Percentiles rank a stretch among this genome's conserved stretches.
phyloP scores from a whole-genome alignment of 2,797 vertebrate species.

The Cossypha polioptera region DNA sequence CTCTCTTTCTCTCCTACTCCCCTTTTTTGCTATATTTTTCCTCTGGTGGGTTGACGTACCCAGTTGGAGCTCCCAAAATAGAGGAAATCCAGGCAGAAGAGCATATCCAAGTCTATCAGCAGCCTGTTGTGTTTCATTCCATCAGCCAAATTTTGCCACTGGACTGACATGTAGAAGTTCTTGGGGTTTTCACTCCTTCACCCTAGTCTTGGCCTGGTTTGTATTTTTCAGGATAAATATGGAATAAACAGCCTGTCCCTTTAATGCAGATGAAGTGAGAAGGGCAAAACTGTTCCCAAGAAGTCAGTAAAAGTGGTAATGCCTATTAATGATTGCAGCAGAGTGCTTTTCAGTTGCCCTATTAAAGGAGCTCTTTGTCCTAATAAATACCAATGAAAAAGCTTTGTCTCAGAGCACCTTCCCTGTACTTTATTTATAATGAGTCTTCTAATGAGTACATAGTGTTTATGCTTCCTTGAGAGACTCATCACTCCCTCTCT shows the following conservation, averaged over 20 bases:
- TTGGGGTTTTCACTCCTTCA: background rate
- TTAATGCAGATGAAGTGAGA: conserved; percentile 66
- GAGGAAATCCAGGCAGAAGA: conserved; percentile 35
- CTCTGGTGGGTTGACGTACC: conserved; percentile 19
- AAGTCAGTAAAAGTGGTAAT: conserved; percentile 75
- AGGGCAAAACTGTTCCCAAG: conserved; percentile 74
- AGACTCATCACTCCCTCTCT: conserved; percentile 77
- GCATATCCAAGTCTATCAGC: conserved; percentile 27
- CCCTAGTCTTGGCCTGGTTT: background rate
- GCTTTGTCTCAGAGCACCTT: conserved; percentile 78
- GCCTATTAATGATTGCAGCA: conserved; percentile 73
- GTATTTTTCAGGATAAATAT: conserved; percentile 19
- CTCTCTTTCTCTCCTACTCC: conserved; percentile 9
- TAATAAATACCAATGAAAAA: conserved; percentile 75
- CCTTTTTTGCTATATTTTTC: conserved; percentile 36
- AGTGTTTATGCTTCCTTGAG: conserved; percentile 79
- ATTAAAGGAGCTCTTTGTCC: conserved; percentile 79
- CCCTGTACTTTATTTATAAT: conserved; percentile 79
- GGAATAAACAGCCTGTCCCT: conserved; percentile 42
- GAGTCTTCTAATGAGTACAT: conserved; percentile 79
- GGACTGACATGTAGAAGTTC: conserved; percentile 7
- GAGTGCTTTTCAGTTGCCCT: conserved; percentile 76
- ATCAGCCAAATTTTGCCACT: conserved; percentile 5
- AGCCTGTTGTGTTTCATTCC: background rate
- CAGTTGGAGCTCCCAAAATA: conserved; percentile 53